phyloP scores from a whole-genome alignment of 2,888 invertebrate genomes.

The Xestia sexstrigata region DNA sequence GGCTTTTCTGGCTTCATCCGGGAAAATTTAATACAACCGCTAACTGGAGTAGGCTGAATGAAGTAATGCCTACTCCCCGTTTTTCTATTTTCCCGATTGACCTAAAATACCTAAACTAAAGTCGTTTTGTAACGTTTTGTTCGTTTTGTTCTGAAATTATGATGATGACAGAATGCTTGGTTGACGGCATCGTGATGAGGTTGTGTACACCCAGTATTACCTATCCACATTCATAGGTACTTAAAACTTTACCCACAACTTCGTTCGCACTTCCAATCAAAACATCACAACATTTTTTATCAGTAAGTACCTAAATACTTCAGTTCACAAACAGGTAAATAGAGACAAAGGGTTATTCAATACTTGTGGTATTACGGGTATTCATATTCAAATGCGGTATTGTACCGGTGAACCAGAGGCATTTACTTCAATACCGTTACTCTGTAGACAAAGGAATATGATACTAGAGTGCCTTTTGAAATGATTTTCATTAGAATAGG shows the following conservation, averaged over 20 bases:
- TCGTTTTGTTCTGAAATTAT: too few relatives aligned
- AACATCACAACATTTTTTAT: conserved; percentile 8
- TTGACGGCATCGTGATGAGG: too few relatives aligned
- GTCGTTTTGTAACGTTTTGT: too few relatives aligned
- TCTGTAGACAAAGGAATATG: conserved; percentile 24
- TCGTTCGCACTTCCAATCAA: background rate
- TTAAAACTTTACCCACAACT: too few relatives aligned
- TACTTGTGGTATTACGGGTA: conserved; percentile 14
- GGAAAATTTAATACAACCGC: conserved; percentile 1
- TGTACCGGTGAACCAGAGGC: conserved; percentile 10
- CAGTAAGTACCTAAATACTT: background rate
- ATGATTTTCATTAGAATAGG: conserved; percentile 36
- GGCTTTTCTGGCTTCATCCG: background rate
- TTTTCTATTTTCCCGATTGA: background rate
- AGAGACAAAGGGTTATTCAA: conserved; percentile 35
- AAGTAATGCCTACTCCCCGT: background rate
- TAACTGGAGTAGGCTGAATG: background rate
- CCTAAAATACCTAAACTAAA: background rate
- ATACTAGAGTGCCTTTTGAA: conserved; percentile 12
- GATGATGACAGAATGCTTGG: too few relatives aligned
- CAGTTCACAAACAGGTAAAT: conserved; percentile 22
- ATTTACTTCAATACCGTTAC: conserved; percentile 19
- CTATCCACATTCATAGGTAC: too few relatives aligned
- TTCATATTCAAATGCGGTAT: conserved; percentile 46
- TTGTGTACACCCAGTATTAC: too few relatives aligned